These are phyloP conservation scores for Hyalella azteca DNA, from an alignment of 2,888 invertebrate species.

Conservation along the genomic window DNA sequence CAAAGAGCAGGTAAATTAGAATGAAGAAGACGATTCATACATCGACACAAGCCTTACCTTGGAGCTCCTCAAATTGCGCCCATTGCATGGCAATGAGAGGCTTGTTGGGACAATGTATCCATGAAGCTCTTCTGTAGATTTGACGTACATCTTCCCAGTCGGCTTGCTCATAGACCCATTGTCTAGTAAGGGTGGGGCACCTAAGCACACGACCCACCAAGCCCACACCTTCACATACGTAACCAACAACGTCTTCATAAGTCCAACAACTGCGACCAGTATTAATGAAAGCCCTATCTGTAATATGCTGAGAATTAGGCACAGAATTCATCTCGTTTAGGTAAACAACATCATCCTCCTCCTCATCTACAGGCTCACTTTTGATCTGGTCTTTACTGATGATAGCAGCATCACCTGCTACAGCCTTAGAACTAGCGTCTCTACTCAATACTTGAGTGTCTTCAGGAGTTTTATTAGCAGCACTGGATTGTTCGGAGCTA, in stretches of 20 bases:
- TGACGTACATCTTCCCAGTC: conserved; percentile 64
- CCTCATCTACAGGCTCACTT: conserved; percentile 39
- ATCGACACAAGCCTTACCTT: no score
- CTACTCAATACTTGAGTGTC: neutral
- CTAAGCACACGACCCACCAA: conserved; percentile 48
- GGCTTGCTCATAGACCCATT: conserved; percentile 46
- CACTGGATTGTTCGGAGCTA: neutral
- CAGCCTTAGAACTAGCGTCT: conserved; percentile 17
- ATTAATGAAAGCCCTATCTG: conserved; percentile 26
- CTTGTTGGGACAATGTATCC: conserved; percentile 67
- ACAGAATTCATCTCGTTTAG: conserved; percentile 35
- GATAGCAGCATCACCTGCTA: conserved; percentile 2
- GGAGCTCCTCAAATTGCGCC: conserved; percentile 68
- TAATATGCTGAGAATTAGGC: conserved; percentile 36
- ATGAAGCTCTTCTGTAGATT: conserved; percentile 67
- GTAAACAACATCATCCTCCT: conserved; percentile 31
- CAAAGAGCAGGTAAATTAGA: no score
- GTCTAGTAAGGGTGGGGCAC: conserved; percentile 51
- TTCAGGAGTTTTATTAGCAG: neutral
- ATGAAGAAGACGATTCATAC: no score
- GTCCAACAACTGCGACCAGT: conserved; percentile 18
- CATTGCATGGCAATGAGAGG: conserved; percentile 67
- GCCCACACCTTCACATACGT: conserved; percentile 40
- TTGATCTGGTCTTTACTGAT: conserved; percentile 28
- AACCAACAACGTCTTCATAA: conserved; percentile 4